A percentile compares a stretch with the other conserved stretches of the same genome.
These are phyloP conservation scores for Brevipalpus yothersi DNA, from an alignment of 1,140 invertebrate species.

Conservation along the genomic window DNA sequence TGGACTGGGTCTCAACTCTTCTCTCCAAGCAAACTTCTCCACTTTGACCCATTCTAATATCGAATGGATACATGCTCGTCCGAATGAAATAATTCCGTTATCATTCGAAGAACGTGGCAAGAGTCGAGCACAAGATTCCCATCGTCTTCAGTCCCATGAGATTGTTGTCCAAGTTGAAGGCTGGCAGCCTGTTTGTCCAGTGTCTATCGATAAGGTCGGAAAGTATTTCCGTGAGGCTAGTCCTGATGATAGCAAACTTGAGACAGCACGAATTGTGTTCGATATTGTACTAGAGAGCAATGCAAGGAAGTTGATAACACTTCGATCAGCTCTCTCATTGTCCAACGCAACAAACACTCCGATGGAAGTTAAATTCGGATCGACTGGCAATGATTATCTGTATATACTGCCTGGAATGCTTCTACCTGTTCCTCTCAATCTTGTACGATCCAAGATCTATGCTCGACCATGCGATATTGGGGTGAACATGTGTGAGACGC, in stretches of 20 bases:
- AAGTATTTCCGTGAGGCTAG: slow-evolving; percentile 62
- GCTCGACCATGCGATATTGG: slow-evolving; percentile 26
- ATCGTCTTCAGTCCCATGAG: slow-evolving; percentile 52
- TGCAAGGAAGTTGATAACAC: slow-evolving; percentile 79
- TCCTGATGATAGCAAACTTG: slow-evolving; percentile 4
- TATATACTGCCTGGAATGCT: slow-evolving; percentile 15
- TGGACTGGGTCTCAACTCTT: not conserved
- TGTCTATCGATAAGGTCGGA: slow-evolving; percentile 83
- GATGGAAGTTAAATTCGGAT: slow-evolving; percentile 41
- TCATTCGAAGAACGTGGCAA: slow-evolving; percentile 46
- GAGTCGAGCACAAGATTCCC: slow-evolving; percentile 46
- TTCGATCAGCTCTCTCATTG: slow-evolving; percentile 61
- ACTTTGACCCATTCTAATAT: not conserved
- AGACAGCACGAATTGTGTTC: slow-evolving; percentile 47
- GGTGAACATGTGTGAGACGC: slow-evolving; percentile 31
- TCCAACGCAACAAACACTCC: slow-evolving; percentile 37
- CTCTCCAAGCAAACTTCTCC: not conserved
- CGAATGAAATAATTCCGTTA: slow-evolving; percentile 46
- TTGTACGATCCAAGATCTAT: slow-evolving; percentile 32
- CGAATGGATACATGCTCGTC: slow-evolving; percentile 37
- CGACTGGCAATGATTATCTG: slow-evolving; percentile 14
- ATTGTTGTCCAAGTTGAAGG: slow-evolving; percentile 64
- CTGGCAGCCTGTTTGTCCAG: slow-evolving; percentile 58
- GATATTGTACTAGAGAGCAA: slow-evolving; percentile 71
- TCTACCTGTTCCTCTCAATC: slow-evolving; percentile 35